phyloP scores from a whole-genome alignment of 1,140 invertebrate species.

The Parapsyche elsis region DNA sequence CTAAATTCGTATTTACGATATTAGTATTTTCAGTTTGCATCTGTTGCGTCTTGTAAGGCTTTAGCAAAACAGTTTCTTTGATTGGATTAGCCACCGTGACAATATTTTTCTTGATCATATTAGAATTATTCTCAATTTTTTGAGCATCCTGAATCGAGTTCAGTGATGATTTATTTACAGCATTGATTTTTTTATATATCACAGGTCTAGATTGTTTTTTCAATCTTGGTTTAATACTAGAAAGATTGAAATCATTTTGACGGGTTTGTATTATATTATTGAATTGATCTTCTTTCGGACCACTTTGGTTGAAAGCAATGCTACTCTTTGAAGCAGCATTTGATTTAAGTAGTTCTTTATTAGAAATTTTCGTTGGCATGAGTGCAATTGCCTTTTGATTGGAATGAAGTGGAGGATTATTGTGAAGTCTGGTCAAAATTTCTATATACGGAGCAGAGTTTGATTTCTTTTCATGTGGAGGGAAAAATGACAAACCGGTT shows the following conservation, averaged over 20 bases:
- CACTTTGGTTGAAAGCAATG: background rate
- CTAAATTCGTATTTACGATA: background rate
- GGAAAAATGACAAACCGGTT: conserved; percentile 49
- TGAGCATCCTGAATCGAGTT: background rate
- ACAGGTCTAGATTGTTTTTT: background rate
- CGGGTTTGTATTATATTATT: background rate
- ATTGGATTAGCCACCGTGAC: background rate
- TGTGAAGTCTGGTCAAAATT: conserved; percentile 44
- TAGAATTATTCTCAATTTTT: background rate
- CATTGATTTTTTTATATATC: background rate
- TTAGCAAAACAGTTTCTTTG: background rate
- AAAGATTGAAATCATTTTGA: background rate
- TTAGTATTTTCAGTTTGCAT: background rate
- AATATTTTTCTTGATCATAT: background rate
- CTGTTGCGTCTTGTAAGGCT: background rate
- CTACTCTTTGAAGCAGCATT: background rate
- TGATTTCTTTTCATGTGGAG: conserved; percentile 46
- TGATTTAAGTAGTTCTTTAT: background rate
- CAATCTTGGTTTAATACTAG: background rate
- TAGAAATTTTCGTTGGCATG: background rate
- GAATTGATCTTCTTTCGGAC: background rate
- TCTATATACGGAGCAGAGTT: conserved; percentile 48
- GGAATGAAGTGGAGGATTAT: background rate
- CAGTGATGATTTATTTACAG: background rate
- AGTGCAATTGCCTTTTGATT: background rate